A percentile compares a stretch with the other conserved stretches of the same genome.
phyloP scores from a whole-genome alignment of 2,797 vertebrate species.

The Schizopygopsis pylzovi region DNA sequence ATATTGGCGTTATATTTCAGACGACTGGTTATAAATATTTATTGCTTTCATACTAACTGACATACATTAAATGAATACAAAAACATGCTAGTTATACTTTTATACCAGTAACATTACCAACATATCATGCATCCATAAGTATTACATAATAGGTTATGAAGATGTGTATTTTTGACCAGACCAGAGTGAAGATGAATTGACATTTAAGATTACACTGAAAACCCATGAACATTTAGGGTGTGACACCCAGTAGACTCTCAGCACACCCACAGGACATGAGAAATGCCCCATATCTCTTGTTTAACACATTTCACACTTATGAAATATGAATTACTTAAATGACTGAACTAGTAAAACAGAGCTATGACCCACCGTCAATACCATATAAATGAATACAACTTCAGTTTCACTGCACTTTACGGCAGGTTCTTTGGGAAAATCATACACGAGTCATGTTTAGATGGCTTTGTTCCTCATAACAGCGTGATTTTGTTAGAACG shows the following conservation, averaged over 20 bases:
- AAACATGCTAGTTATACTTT: not conserved
- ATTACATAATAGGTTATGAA: not conserved
- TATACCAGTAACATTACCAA: not conserved
- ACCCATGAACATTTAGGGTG: conserved; percentile 21
- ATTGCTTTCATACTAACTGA: not conserved
- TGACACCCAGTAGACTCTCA: conserved; percentile 11
- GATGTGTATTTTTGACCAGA: not conserved
- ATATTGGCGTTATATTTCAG: not conserved
- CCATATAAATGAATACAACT: not conserved
- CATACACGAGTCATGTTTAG: not conserved
- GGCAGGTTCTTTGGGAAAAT: not conserved
- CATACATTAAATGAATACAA: not conserved
- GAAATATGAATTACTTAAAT: not conserved
- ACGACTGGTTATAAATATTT: not conserved
- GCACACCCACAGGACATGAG: conserved; percentile 3
- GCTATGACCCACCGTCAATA: not conserved
- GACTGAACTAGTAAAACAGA: not conserved
- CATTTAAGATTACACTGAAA: conserved; percentile 26
- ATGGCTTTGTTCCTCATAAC: not conserved
- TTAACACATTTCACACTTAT: conserved; percentile 30
- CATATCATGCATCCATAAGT: not conserved
- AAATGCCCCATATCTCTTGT: conserved; percentile 25
- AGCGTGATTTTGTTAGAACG: not conserved
- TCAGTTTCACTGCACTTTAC: not conserved
- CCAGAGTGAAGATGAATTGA: not conserved